Base-by-base conservation (phyloP, 1,140 invertebrate genomes). In the Drosophila ohnishii region DNA sequence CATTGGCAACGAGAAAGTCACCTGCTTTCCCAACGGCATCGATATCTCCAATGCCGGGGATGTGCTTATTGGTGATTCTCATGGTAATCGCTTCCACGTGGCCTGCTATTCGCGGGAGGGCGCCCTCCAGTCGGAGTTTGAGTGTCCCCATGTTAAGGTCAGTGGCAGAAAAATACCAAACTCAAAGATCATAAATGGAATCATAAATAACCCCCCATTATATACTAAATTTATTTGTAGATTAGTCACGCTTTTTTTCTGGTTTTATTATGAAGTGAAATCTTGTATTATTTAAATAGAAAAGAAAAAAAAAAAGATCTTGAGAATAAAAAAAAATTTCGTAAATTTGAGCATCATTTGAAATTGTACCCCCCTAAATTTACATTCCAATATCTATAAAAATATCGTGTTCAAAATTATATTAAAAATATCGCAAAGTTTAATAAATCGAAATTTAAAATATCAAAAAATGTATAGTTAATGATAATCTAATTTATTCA, bases 21-120 rank as follows among this genome's bases (percentile, higher is more conserved):
- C 98, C 76, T 98, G 98, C 92, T 99, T 97, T 92, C 98, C 98
- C 10, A 99, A 99, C 92, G 98, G 98, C 63, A 99, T 99, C 83
- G 98, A 99, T 92, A 97, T 99, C 88, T 98, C 97, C 48, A 97
- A 98, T 92, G 96, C 96, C 69, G 98, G 98, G 44, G 97, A 99
- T 92, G 96, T 99, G 61, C 94, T 99, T 56, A 97, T 99, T 85
- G 98, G 98, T 16, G 98, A 99, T 92, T 98, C 97, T 11, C 98
- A 99, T 93, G 98, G 98, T 14, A 99, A 99, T 93, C 95, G 97
- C 80, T 99, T 99, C 91, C 98, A 99, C 92, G 97, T 99, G 48
- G 97, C 97, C 58, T 97, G 98, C 25, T 99, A 98, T 92, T 95
- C 95, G 28, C 94, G 96, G 64, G 96, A 97, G 91, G 97, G 97